A percentile compares a stretch with the other conserved stretches of the same genome.
phyloP scores from a whole-genome alignment of 2,113 vertebrate genomes.

The Erinaceus europaeus region DNA sequence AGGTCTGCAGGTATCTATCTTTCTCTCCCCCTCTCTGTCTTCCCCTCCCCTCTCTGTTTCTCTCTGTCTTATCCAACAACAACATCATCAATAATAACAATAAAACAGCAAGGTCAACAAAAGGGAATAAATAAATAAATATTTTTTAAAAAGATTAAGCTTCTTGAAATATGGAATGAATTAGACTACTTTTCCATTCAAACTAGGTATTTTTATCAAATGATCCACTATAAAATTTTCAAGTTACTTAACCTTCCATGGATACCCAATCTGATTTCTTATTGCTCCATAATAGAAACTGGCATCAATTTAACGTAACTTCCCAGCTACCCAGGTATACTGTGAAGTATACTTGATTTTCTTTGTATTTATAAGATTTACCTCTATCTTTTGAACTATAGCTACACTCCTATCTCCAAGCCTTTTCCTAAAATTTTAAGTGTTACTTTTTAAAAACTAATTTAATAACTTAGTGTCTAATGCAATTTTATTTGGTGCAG shows the following conservation, averaged over 20 bases:
- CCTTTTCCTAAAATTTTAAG: background rate
- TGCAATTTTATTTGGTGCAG: background rate
- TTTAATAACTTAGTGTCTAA: background rate
- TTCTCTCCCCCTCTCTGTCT: too few species aligned
- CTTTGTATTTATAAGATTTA: background rate
- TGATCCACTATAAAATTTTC: background rate
- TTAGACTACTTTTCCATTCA: background rate
- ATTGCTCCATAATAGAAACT: background rate
- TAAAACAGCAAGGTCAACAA: too few species aligned
- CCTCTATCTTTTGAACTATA: background rate
- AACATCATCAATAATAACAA: too few species aligned
- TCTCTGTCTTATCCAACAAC: too few species aligned
- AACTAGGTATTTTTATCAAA: background rate
- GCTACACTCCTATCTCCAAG: too few species aligned
- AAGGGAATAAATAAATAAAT: too few species aligned
- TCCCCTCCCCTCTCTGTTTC: too few species aligned
- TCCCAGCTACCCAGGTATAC: background rate
- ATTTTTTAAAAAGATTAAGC: background rate
- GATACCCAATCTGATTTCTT: background rate
- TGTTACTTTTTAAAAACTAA: background rate
- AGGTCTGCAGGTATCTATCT: too few species aligned
- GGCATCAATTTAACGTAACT: background rate
- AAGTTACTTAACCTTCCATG: background rate
- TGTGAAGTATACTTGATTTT: background rate
- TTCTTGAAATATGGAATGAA: background rate